Base-by-base conservation (phyloP, 1,140 invertebrate species). In the Planococcus citri region DNA sequence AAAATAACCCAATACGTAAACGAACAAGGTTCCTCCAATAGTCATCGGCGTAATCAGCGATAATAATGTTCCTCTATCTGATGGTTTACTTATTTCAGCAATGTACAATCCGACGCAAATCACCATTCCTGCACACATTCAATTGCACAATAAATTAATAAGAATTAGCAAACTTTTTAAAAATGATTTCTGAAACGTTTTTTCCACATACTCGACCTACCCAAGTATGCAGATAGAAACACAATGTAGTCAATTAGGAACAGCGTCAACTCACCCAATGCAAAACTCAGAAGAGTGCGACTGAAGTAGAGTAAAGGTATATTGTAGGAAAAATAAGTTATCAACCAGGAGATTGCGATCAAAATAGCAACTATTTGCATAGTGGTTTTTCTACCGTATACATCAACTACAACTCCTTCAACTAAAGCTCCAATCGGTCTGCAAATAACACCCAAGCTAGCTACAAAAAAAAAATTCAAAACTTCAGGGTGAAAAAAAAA, bases 281-380 rank as follows among this genome's bases (percentile, higher is more conserved):
- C 87, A 73, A 89, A 84, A 60, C 88, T 87, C 17, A 87, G 88
- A 69, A 91, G 81, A 69, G 90, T 84, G 74, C 89, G 80, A 14
- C 88, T 88, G 3, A 83, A 76, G 74, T 86, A 88, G 1, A 90
- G 75, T 72, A 83, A 81, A 0, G 81, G 74, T 69, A 87, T 82
- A 70, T 81, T 80, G 27, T 80, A 78, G 1, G 85, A 81, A 74
- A 86, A 81, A 9, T 84, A 85, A 72, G 91, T 88, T 57, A 87
- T 79, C 0, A 89, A 74, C 88, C 89, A 93, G 10, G 90, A 89
- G 4, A 84, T 73, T 0, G 88, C 75, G 73, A 88, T 90, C 0
- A 89, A 88, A 27, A 91, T 72, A 4, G 86, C 84, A 1, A 87
- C 86, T 12, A 89, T 77, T 73, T 89, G 84, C 27, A 93, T 83